Conservation (phyloP, 2,113 vertebrate genomes). For the Ceuthmochares aereus region DNA sequence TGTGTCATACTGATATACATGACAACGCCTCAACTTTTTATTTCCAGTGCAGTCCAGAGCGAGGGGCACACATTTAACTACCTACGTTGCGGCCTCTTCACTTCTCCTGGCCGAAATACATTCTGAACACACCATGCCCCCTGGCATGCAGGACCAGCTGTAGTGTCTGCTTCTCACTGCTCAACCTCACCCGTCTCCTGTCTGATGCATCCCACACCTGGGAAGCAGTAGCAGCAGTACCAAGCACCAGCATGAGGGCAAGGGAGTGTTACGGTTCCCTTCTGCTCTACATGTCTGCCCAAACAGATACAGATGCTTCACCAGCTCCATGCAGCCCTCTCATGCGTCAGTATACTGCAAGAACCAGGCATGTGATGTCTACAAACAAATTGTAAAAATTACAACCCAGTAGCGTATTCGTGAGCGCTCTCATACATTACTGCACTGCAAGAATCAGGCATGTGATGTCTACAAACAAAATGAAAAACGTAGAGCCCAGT, state of each 20-base stretch:
- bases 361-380: no score
- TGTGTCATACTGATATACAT: not conserved
- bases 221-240: not conserved
- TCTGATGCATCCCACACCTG: not conserved
- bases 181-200: not conserved
- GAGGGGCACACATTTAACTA: not conserved
- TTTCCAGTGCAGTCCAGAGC: not conserved
- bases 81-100: not conserved
- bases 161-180: no score
- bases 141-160: not conserved
- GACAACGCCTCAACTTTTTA: not conserved
- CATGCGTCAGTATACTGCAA: no score
- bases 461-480: no score
- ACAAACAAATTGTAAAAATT: not conserved
- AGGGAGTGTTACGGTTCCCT: not conserved
- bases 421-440: no score
- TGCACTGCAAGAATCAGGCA: no score
- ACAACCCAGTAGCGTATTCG: not conserved
- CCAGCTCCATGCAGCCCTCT: not conserved
- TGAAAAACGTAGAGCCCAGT: not conserved
- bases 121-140: not conserved
- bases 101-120: not conserved
- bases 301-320: not conserved
- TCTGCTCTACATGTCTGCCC: not conserved
- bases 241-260: rapidly evolving